These are phyloP conservation scores for Fregata magnificens DNA, from an alignment of 2,113 vertebrate species.

Conservation along the genomic window DNA sequence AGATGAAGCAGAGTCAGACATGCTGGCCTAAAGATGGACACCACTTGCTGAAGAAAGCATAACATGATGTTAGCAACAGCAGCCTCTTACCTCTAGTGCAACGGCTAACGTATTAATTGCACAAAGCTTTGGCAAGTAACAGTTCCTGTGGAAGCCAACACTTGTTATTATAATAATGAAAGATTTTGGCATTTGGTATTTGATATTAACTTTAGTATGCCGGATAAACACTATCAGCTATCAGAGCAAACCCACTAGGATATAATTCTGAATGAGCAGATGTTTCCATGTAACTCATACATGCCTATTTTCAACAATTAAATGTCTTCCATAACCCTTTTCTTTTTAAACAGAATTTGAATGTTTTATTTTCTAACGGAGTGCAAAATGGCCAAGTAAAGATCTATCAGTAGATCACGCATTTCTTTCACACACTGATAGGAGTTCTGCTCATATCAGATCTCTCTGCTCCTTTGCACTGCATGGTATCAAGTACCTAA, in stretches of 20 bases:
- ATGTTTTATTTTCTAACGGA: background rate
- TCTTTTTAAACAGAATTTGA: background rate
- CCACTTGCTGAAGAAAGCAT: background rate
- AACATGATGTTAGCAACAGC: background rate
- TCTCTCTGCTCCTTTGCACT: background rate
- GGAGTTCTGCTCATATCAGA: background rate
- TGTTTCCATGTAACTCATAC: background rate
- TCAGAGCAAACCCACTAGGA: background rate
- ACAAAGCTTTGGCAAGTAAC: background rate
- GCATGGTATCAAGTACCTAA: background rate
- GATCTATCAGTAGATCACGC: background rate
- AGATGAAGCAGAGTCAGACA: background rate
- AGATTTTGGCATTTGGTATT: background rate
- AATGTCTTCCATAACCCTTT: background rate
- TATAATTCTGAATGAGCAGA: background rate
- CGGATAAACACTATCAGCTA: background rate
- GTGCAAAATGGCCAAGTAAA: background rate
- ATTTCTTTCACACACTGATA: background rate
- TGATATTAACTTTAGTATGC: background rate
- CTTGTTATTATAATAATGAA: background rate
- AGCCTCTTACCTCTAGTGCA: background rate
- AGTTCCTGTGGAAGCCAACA: background rate
- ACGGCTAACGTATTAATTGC: background rate
- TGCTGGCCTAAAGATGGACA: background rate
- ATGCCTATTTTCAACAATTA: background rate